These are phyloP conservation scores for Sycophaga agraensis DNA, from an alignment of 1,140 invertebrate genomes.

Conservation along the genomic window DNA sequence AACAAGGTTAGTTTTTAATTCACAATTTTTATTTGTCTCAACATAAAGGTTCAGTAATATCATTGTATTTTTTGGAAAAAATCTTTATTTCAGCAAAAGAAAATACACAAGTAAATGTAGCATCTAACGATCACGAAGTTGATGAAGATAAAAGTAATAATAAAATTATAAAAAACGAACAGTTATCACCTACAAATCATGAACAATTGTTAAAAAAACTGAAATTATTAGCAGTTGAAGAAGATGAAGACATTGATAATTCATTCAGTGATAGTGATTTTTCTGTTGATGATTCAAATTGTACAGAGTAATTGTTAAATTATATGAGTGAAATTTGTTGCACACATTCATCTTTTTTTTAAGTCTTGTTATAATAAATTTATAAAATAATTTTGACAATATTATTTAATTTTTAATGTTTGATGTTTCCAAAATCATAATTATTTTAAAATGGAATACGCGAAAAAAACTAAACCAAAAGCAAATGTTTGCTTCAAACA, in stretches of 20 bases:
- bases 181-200: constrained; percentile 18
- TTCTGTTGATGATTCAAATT: constrained; percentile 32
- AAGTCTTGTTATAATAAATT: constrained; percentile 6
- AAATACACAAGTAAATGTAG: constrained; percentile 2
- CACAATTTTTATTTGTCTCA: too few species aligned
- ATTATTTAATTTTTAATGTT: not conserved
- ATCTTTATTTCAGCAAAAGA: constrained; percentile 14
- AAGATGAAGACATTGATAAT: constrained; percentile 19
- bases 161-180: constrained; percentile 12
- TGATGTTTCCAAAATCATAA: not conserved
- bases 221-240: constrained; percentile 45
- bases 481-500: constrained; percentile 31
- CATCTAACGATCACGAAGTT: constrained; percentile 17
- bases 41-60: too few species aligned
- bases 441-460: constrained; percentile 11
- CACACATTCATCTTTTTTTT: constrained; percentile 21
- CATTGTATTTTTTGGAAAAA: not conserved
- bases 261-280: constrained; percentile 33
- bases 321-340: constrained; percentile 26
- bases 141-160: constrained; percentile 15
- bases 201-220: constrained; percentile 52
- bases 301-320: not conserved
- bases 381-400: not conserved
- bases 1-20: constrained; percentile 41
- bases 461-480: constrained; percentile 32